Percentiles rank a stretch among this genome's conserved stretches.
Evolutionary conservation across 2,113 vertebrate genomes (phyloP).

Genomic region (Geococcyx californianus): DNA sequence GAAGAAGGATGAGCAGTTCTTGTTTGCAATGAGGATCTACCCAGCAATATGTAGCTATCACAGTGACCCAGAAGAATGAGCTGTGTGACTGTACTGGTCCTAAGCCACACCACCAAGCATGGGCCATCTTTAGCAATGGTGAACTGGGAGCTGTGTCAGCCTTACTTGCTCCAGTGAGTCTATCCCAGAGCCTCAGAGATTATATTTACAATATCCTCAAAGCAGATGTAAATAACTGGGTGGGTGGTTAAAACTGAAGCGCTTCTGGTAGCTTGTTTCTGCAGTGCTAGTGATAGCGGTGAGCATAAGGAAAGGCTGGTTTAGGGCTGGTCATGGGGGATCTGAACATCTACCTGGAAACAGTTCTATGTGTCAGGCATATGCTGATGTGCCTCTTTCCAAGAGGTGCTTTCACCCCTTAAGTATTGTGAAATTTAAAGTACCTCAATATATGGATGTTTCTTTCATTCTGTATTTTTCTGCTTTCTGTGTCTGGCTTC

Average conservation of each 20-base stretch:
- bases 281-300: not conserved
- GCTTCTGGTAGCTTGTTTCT: not conserved
- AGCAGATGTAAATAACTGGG: not conserved
- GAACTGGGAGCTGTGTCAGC: not conserved
- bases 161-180: not conserved
- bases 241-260: not conserved
- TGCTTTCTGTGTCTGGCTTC: not conserved
- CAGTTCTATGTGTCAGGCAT: not conserved
- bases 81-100: not conserved
- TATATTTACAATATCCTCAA: not conserved
- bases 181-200: not conserved
- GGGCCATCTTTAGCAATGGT: not conserved
- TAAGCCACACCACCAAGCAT: not conserved
- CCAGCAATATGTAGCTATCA: not conserved
- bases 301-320: not conserved
- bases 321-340: not conserved
- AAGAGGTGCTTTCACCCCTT: not conserved
- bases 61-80: not conserved
- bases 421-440: not conserved
- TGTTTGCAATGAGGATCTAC: not conserved
- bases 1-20: not conserved
- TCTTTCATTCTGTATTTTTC: not conserved
- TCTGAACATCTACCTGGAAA: not conserved
- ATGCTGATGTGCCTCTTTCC: accelerated
- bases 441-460: not conserved